Evolutionary conservation across 2,113 vertebrate species (phyloP).

Genomic region (Oryzias woworae): DNA sequence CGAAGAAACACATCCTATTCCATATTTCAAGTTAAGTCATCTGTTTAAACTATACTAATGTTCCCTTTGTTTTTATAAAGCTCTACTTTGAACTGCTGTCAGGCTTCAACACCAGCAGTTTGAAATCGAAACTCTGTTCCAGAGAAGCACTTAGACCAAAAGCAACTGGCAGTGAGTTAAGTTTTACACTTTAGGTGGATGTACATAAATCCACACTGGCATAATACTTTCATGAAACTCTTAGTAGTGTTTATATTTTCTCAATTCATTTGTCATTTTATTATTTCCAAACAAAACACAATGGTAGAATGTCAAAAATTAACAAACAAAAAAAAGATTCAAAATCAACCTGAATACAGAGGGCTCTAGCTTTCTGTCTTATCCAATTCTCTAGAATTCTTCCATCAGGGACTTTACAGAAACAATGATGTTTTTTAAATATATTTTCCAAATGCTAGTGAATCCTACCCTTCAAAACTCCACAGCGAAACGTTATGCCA

Average conservation of each 20-base stretch:
- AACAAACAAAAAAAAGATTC: constrained; percentile 22
- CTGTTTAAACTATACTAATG: constrained; percentile 37
- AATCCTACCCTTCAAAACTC: constrained; percentile 69
- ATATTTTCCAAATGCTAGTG: constrained; percentile 73
- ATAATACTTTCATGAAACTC: constrained; percentile 50
- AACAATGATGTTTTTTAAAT: constrained; percentile 66
- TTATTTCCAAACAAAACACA: constrained; percentile 8
- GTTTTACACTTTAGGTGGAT: constrained; percentile 70
- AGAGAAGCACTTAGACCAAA: constrained; percentile 52
- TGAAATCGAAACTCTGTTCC: constrained; percentile 60
- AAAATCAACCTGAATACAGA: constrained; percentile 6
- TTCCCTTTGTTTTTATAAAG: constrained; percentile 54
- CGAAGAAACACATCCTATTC: constrained; percentile 21
- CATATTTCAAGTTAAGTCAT: constrained; percentile 39
- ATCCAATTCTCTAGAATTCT: constrained; percentile 13
- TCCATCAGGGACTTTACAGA: constrained; percentile 59
- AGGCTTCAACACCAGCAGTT: constrained; percentile 31
- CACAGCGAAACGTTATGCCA: constrained; percentile 62
- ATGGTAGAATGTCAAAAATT: no score
- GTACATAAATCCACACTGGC: constrained; percentile 47
- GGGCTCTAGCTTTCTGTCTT: constrained; percentile 3
- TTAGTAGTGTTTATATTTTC: constrained; percentile 36
- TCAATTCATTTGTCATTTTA: constrained; percentile 34
- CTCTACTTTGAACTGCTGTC: constrained; percentile 38
- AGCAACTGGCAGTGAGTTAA: constrained; percentile 57